Evolutionary conservation across 2,888 invertebrate genomes (phyloP).

Genomic region (Sesamia inferens): DNA sequence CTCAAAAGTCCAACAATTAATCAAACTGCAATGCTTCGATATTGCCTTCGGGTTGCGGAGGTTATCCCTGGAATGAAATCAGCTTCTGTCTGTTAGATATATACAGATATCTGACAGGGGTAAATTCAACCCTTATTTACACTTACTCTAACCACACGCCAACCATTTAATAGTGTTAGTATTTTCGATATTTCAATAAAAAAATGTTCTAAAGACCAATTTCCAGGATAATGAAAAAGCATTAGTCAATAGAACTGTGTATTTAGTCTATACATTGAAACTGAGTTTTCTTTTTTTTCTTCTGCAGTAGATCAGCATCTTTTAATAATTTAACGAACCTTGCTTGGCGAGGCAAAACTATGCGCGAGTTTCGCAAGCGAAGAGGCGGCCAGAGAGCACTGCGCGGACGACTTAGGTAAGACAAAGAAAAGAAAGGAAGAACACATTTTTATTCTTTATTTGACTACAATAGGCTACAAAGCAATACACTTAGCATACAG

Average conservation of each 20-base stretch:
- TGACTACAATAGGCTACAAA: neutral
- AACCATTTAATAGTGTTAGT: neutral
- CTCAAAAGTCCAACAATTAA: no score
- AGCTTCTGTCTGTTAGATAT: neutral
- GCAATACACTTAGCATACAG: neutral
- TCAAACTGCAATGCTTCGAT: no score
- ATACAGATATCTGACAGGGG: no score
- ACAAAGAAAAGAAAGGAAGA: neutral
- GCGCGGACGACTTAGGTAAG: constrained; percentile 70
- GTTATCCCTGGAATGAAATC: neutral
- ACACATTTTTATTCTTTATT: neutral
- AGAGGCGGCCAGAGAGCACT: constrained; percentile 66
- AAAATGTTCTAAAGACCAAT: no score
- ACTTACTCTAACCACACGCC: no score
- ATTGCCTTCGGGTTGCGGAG: no score
- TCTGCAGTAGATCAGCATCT: constrained; percentile 71
- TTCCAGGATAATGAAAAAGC: no score
- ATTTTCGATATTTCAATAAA: no score
- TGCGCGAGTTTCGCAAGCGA: constrained; percentile 70
- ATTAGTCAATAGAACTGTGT: no score
- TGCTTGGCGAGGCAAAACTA: constrained; percentile 62
- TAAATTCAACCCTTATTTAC: neutral
- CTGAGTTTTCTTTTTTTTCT: neutral
- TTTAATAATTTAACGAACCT: constrained; percentile 69
- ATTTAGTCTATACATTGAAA: neutral